A percentile compares a stretch with the other conserved stretches of the same genome.
Evolutionary conservation across 2,797 vertebrate species (phyloP).

Genomic region (Catamblyrhynchus diadema): DNA sequence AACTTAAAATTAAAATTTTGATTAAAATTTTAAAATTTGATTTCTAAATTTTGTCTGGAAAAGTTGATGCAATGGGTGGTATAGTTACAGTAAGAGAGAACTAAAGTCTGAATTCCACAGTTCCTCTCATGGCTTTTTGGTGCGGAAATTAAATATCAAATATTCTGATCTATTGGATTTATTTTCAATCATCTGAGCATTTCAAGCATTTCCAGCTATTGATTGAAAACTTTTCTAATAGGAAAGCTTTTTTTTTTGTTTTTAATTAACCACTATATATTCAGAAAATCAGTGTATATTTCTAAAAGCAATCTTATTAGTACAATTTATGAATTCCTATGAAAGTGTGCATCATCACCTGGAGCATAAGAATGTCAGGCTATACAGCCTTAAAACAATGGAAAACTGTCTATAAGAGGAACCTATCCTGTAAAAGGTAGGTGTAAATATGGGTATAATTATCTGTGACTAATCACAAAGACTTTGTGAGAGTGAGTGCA

Average conservation of each 20-base stretch:
- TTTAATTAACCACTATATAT: not conserved
- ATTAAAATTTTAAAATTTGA: not conserved
- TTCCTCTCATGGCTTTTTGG: not conserved
- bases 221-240: not conserved
- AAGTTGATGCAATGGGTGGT: not conserved
- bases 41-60: not conserved
- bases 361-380: not conserved
- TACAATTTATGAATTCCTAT: not conserved
- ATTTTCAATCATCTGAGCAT: not conserved
- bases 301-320: not conserved
- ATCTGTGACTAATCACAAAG: not conserved
- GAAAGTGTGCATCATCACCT: not conserved
- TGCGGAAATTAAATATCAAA: not conserved
- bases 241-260: not conserved
- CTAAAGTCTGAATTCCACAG: slow-evolving; percentile 1
- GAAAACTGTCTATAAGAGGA: not conserved
- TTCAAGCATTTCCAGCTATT: not conserved
- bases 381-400: not conserved
- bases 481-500: not conserved
- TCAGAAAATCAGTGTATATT: not conserved
- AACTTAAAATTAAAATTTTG: not conserved
- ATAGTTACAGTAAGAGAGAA: not conserved
- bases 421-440: not conserved
- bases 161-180: not conserved
- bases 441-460: slow-evolving; percentile 19